phyloP scores from a whole-genome alignment of 2,797 vertebrate species.

The Alcedo atthis region DNA sequence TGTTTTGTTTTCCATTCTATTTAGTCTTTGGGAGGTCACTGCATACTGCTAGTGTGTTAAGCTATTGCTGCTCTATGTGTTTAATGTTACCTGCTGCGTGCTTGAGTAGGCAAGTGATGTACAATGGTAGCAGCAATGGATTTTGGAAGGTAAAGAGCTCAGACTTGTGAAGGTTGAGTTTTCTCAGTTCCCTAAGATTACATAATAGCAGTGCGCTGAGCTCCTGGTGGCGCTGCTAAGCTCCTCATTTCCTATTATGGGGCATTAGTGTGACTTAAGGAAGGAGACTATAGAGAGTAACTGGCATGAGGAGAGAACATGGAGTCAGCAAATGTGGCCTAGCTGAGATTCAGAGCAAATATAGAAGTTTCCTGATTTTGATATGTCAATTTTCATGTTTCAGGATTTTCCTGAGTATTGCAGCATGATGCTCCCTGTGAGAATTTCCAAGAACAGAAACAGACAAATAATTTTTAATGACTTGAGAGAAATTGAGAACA shows the following conservation, averaged over 20 bases:
- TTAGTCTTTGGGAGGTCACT: background rate
- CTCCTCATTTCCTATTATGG: background rate
- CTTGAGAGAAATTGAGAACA: background rate
- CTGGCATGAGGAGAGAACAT: background rate
- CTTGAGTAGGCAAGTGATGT: background rate
- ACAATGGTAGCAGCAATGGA: background rate
- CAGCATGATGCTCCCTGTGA: accelerated
- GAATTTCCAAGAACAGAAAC: background rate
- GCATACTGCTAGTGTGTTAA: background rate
- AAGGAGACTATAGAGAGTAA: background rate
- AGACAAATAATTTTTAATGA: background rate
- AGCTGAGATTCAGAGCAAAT: background rate
- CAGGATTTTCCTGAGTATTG: background rate
- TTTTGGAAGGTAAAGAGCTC: background rate
- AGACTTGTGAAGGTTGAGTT: background rate
- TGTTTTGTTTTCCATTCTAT: accelerated
- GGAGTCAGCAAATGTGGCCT: background rate
- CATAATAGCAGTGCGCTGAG: accelerated
- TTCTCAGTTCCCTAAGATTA: accelerated
- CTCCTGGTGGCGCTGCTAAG: background rate
- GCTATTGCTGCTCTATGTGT: accelerated
- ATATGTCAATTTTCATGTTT: accelerated
- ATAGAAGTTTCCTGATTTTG: background rate
- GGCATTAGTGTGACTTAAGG: background rate
- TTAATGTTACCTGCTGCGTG: background rate